Evolutionary conservation across 2,797 vertebrate species (phyloP).

Genomic region (Syndactyla subalaris): DNA sequence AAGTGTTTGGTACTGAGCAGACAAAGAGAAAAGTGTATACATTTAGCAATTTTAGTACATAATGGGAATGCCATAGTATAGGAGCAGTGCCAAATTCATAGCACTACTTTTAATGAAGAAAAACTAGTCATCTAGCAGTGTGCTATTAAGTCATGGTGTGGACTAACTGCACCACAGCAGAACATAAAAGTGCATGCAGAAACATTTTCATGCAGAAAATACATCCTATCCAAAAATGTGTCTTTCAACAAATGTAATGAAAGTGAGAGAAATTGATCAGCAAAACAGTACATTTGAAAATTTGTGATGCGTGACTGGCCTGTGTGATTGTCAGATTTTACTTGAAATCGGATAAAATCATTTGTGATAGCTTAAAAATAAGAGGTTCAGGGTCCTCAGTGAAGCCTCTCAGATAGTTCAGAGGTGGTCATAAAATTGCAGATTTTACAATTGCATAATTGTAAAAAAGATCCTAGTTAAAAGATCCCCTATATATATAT

Average conservation of each 20-base stretch:
- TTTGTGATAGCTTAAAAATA: neutral
- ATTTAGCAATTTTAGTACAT: neutral
- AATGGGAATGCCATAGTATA: neutral
- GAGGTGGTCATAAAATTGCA: neutral
- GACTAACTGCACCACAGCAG: too few species aligned
- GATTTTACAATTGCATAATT: neutral
- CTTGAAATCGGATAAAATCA: neutral
- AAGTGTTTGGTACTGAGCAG: neutral
- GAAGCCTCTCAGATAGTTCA: neutral
- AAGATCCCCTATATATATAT: accelerated
- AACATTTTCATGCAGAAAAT: neutral
- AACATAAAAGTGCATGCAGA: neutral
- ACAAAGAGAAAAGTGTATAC: neutral
- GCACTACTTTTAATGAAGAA: neutral
- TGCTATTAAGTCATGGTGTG: neutral
- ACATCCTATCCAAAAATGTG: neutral
- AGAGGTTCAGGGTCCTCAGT: neutral
- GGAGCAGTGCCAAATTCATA: neutral
- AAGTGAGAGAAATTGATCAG: neutral
- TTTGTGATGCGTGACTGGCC: too few species aligned
- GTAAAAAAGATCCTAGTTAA: neutral
- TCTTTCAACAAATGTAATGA: neutral
- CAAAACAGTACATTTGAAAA: neutral
- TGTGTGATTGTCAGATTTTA: neutral
- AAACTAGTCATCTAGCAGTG: accelerated